These are phyloP conservation scores for Sorex fumeus DNA, from an alignment of 2,113 vertebrate genomes.

Conservation along the genomic window DNA sequence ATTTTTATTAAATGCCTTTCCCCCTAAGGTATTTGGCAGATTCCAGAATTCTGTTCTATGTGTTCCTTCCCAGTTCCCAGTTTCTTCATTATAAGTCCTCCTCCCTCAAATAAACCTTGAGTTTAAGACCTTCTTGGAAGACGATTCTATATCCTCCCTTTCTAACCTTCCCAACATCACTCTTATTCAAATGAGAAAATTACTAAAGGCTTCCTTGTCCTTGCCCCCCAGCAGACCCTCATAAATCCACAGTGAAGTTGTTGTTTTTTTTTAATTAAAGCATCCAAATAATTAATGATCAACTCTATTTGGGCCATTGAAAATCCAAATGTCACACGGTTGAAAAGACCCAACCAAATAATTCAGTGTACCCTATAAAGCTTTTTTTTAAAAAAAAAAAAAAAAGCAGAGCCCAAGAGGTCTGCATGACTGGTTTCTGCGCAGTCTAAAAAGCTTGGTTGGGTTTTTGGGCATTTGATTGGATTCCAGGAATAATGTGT, in stretches of 20 bases:
- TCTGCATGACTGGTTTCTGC: slow-evolving; percentile 89
- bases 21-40: slow-evolving; percentile 50
- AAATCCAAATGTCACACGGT: slow-evolving; percentile 86
- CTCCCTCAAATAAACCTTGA: slow-evolving; percentile 73
- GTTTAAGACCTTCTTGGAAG: slow-evolving; percentile 82
- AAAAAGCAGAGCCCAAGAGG: slow-evolving; percentile 85
- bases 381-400: slow-evolving; percentile 86
- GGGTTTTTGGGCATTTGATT: slow-evolving; percentile 89
- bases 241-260: slow-evolving; percentile 82
- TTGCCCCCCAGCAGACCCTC: slow-evolving; percentile 84
- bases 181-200: slow-evolving; percentile 82
- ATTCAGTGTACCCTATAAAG: slow-evolving; percentile 90
- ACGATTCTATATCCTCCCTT: slow-evolving; percentile 77
- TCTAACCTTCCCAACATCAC: slow-evolving; percentile 78
- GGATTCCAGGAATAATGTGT: slow-evolving; percentile 91
- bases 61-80: slow-evolving; percentile 68
- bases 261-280: slow-evolving; percentile 84
- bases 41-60: slow-evolving; percentile 66
- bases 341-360: slow-evolving; percentile 90
- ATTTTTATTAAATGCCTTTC: slow-evolving; percentile 61
- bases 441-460: slow-evolving; percentile 90
- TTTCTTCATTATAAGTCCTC: slow-evolving; percentile 63
- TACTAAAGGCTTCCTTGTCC: slow-evolving; percentile 79
- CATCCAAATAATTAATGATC: slow-evolving; percentile 86
- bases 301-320: slow-evolving; percentile 85